These are phyloP conservation scores for Rhabdomys dilectus DNA, from an alignment of 2,113 vertebrate genomes.

Conservation along the genomic window DNA sequence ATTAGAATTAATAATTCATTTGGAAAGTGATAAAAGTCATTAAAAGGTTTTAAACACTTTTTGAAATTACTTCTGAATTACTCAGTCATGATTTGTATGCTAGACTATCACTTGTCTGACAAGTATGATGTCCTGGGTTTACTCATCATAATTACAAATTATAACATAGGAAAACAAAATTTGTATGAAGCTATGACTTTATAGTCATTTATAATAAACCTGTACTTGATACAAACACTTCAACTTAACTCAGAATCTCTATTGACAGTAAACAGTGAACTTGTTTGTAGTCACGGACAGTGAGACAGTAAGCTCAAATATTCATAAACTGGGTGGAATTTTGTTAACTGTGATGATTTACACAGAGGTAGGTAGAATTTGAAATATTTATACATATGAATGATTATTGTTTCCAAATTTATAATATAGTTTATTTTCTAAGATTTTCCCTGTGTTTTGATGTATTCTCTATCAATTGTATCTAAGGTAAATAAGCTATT, in stretches of 20 bases:
- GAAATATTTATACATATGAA: neutral
- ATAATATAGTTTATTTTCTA: neutral
- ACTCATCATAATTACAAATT: neutral
- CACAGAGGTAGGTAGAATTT: neutral
- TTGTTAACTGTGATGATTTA: neutral
- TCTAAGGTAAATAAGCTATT: neutral
- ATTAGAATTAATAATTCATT: constrained; percentile 7
- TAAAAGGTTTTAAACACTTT: neutral
- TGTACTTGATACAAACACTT: neutral
- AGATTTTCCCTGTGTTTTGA: neutral
- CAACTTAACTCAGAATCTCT: neutral
- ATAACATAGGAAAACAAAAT: neutral
- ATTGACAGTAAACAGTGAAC: neutral
- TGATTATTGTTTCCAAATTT: neutral
- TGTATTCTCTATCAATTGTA: neutral
- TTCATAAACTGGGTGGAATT: neutral
- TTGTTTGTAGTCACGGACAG: neutral
- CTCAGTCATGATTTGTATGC: neutral
- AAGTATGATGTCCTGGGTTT: neutral
- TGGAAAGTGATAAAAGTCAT: neutral
- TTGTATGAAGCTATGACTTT: neutral
- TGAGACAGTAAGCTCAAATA: neutral
- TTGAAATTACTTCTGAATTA: neutral
- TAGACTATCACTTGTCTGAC: neutral
- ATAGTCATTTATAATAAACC: neutral